Evolutionary conservation across 1,140 invertebrate genomes (phyloP).

Genomic region (Sitobion miscanthi): DNA sequence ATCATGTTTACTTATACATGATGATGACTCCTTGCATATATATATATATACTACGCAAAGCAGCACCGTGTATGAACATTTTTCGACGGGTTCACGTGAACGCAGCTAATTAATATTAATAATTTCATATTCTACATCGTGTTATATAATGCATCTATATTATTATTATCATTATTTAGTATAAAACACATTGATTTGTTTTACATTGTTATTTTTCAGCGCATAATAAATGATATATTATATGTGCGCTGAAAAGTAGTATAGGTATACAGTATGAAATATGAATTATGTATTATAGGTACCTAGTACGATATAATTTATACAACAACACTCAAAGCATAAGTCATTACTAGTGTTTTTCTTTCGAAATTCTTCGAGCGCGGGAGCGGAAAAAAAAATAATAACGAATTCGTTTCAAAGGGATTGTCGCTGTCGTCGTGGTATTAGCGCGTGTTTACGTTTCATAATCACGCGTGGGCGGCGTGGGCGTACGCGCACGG

Average conservation of each 20-base stretch:
- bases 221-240: not conserved
- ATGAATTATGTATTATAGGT: too few relatives aligned
- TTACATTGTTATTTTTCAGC: not conserved
- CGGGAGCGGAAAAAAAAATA: not conserved
- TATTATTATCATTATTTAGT: not conserved
- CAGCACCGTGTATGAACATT: not conserved
- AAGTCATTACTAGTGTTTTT: not conserved
- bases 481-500: conserved; percentile 29
- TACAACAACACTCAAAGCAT: not conserved
- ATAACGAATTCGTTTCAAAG: conserved; percentile 29
- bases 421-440: not conserved
- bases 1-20: too few relatives aligned
- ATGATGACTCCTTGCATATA: not conserved
- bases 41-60: not conserved
- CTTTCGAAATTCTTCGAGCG: not conserved
- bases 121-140: not conserved
- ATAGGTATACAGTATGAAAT: too few relatives aligned
- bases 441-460: conserved; percentile 31
- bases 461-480: conserved; percentile 40
- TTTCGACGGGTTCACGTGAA: not conserved
- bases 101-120: not conserved
- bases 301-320: not conserved
- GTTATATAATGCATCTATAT: not conserved
- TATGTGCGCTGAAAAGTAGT: too few relatives aligned
- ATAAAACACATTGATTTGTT: not conserved